Percentiles rank a stretch among this genome's conserved stretches.
These are phyloP conservation scores for Ochlodes sylvanus DNA, from an alignment of 2,888 invertebrate genomes.

Conservation along the genomic window DNA sequence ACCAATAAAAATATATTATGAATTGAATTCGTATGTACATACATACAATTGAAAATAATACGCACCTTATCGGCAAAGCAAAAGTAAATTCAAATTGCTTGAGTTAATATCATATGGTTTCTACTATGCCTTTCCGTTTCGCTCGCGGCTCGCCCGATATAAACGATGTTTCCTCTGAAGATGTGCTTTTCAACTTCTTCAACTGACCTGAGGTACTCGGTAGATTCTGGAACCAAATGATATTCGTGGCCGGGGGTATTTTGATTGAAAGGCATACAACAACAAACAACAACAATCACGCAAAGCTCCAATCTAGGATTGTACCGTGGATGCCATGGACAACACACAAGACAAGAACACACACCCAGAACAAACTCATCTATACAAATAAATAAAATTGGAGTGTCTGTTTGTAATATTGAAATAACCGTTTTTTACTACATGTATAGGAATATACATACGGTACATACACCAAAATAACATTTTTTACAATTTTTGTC, in stretches of 20 bases:
- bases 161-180: slow-evolving; percentile 93
- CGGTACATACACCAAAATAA: too few species aligned
- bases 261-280: not conserved
- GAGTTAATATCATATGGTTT: slow-evolving; percentile 85
- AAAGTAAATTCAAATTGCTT: slow-evolving; percentile 16
- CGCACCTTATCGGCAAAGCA: slow-evolving; percentile 19
- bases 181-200: slow-evolving; percentile 53
- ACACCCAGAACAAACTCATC: too few species aligned
- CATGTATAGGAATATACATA: too few species aligned
- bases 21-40: slow-evolving; percentile 3
- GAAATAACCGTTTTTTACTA: too few species aligned
- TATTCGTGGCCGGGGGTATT: not conserved
- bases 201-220: slow-evolving; percentile 63
- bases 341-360: too few species aligned
- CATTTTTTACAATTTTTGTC: too few species aligned
- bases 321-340: too few species aligned
- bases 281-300: too few species aligned
- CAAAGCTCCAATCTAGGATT: too few species aligned
- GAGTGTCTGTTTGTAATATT: too few species aligned
- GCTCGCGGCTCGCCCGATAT: slow-evolving; percentile 85
- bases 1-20: too few species aligned
- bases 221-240: slow-evolving; percentile 53
- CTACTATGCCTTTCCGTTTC: slow-evolving; percentile 86
- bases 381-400: too few species aligned
- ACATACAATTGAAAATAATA: slow-evolving; percentile 22